Conservation (phyloP, 2,113 vertebrate genomes). For the Pitta sordida region DNA sequence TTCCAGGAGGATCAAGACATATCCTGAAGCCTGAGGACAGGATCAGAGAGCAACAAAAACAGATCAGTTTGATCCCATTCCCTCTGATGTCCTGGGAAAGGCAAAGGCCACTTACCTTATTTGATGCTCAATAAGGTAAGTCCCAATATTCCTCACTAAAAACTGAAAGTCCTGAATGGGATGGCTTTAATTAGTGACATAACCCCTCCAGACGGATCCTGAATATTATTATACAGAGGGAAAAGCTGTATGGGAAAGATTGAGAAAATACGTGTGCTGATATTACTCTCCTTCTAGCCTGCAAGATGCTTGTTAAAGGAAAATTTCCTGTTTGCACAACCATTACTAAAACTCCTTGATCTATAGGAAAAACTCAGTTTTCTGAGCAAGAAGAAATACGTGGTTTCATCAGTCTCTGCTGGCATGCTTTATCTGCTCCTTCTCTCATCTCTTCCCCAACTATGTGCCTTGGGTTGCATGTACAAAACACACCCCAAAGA, state of each 20-base stretch:
- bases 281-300: not conserved
- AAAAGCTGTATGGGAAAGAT: not conserved
- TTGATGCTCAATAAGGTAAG: not conserved
- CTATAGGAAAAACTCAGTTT: not conserved
- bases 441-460: not conserved
- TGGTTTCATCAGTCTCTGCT: not conserved
- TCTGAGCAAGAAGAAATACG: not conserved
- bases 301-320: not conserved
- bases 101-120: fast-evolving
- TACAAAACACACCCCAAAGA: not conserved
- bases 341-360: not conserved
- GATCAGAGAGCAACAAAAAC: not conserved
- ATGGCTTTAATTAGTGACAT: not conserved
- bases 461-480: not conserved
- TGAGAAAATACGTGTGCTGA: not conserved
- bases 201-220: not conserved
- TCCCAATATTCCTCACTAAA: not conserved
- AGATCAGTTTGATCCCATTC: not conserved
- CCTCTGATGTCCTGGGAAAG: not conserved
- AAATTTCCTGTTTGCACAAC: not conserved
- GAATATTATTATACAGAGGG: not conserved
- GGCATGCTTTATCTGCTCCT: not conserved
- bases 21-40: not conserved
- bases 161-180: not conserved
- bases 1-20: not conserved